Evolutionary conservation across 2,888 invertebrate species (phyloP).

Genomic region (Dione juno): DNA sequence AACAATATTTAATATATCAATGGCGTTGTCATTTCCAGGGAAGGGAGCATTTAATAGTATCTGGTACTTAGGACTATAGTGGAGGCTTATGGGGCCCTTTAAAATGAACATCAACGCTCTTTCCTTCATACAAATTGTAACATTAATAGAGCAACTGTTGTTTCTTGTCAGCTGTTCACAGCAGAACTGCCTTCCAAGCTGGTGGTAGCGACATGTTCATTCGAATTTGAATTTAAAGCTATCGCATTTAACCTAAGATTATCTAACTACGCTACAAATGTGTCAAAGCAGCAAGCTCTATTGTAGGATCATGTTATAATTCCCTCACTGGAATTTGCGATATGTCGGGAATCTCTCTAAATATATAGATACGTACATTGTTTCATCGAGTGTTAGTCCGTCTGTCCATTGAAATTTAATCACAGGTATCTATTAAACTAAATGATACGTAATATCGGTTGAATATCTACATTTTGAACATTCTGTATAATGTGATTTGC

Average conservation of each 20-base stretch:
- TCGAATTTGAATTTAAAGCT: no score
- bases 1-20: no score
- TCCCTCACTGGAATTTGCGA: constrained; percentile 10
- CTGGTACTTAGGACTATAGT: no score
- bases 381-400: constrained; percentile 1
- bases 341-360: constrained; percentile 3
- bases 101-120: no score
- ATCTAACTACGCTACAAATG: not conserved
- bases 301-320: constrained; percentile 5
- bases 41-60: no score
- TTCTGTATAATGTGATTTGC: not conserved
- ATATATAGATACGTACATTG: not conserved
- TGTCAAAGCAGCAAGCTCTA: constrained; percentile 7
- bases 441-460: not conserved
- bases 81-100: no score
- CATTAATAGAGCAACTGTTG: no score
- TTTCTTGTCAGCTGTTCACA: no score
- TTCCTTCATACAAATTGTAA: no score
- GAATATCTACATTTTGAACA: constrained; percentile 9
- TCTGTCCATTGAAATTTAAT: constrained; percentile 11
- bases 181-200: no score
- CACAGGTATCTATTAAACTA: constrained; percentile 16
- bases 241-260: not conserved
- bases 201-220: no score
- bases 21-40: no score